Evolutionary conservation across 2,888 invertebrate genomes (phyloP), one percentile per base, ranked within the genome.

Genomic region (Chorisops tibialis): DNA sequence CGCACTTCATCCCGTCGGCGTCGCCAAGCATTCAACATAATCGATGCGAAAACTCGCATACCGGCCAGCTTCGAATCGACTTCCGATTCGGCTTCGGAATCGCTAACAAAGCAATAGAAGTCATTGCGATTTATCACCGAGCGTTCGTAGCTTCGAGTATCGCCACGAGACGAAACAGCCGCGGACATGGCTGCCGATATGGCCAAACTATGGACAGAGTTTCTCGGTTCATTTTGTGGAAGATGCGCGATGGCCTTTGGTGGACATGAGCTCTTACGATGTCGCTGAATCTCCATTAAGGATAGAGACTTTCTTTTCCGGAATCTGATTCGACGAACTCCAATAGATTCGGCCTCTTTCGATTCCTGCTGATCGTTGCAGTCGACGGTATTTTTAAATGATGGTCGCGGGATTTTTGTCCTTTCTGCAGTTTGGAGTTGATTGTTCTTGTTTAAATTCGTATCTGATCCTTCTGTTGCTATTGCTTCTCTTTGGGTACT

Each of bases 21-120:
- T 0, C 77, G 73, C 77, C 77, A 77, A 3, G 74, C 71, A 54
- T 72, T 69, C 21, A 76, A 48, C 70, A 75, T 71, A 4, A 75
- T 67, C 4, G 71, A 69, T 1, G 73, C 67, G 19, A 76, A 73
- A 12, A 74, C 66, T 47, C 63, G 72, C 69, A 73, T 67, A 11
- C 72, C 71, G 19, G 72, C 69, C 11, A 65, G 62, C 41, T 71
- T 73, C 4, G 71, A 61, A 56, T 71, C 70, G 16, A 24, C 24
- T 16, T 41, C 41, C 18, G 1, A 16, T 3, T 41, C 41, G 2
- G 12, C 2, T 7, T 49, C 50, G 6, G 6, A 2, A 14, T 49
- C 59, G n/a, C 24, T 30, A 11, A 59, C 41, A 21, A 48, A 59
- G 18, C 48, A 59, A 22, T 48, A 59, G 18, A 37, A 47, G 24